Conservation (phyloP, 2,888 invertebrate genomes). For the Phengaris alcon region DNA sequence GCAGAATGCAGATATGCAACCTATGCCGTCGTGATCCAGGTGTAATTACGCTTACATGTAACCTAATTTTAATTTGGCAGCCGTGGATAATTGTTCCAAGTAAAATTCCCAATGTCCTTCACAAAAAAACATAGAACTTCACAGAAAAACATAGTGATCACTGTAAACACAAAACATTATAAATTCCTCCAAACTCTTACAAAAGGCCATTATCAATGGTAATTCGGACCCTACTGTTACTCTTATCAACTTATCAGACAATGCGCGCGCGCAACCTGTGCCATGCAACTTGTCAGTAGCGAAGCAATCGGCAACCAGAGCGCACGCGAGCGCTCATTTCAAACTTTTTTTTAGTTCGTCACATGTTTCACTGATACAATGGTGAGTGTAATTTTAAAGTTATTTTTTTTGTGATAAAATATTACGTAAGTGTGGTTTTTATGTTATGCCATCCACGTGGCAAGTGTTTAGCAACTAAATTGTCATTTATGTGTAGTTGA, state of each 20-base stretch:
- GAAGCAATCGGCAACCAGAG: background rate
- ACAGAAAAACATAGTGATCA: too few species aligned
- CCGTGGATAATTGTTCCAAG: too few species aligned
- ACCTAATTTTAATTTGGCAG: too few species aligned
- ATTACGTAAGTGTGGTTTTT: background rate
- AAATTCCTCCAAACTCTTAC: background rate
- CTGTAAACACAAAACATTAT: background rate
- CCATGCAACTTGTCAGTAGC: background rate
- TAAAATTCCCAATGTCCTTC: too few species aligned
- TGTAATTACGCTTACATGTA: too few species aligned
- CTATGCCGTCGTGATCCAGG: too few species aligned
- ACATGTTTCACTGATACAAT: conserved; percentile 21
- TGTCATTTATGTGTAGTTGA: background rate
- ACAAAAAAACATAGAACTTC: too few species aligned
- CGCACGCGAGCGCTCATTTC: background rate
- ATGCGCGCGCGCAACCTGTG: conserved; percentile 18
- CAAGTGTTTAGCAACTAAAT: background rate
- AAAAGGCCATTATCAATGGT: background rate
- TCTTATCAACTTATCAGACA: conserved; percentile 21
- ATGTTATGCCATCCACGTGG: background rate
- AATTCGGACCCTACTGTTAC: conserved; percentile 7
- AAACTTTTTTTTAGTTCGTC: background rate
- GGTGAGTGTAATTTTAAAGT: conserved; percentile 22
- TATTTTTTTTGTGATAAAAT: background rate
- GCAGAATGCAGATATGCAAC: too few species aligned